Evolutionary conservation across 64 coral and sea anemone species (phyloP), one percentile per base, ranked within the genome.

Genomic region (Exaiptasia diaphana): DNA sequence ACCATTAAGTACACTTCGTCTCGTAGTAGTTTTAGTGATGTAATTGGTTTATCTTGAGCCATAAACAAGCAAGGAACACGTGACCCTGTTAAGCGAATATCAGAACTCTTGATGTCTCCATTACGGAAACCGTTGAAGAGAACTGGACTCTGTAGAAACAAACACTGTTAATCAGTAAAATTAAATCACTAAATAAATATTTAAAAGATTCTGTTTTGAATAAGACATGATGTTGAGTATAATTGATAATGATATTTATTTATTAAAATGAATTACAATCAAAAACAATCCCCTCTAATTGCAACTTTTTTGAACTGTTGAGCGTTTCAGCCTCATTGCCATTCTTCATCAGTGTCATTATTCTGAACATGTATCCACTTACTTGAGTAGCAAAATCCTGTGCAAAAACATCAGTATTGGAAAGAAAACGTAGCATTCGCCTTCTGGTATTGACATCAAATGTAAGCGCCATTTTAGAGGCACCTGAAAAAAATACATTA

Each of bases 1-100:
- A 89, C 67, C 38, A 97, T 65, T 21, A 97, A 32, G 68, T 97
- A 88, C 42, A 83, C 88, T 36, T 92, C 94, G 74, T 97, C 83
- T 6, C 83, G 85, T 62, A 97, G 32, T 21, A 84, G 53, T 34
- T 64, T 86, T 42, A 97, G 31, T 53, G 89, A 97, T 5, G 94
- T 92, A 46, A 91, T 74, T 7, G 89, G 90, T 10, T 88, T 68
- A 53, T 73, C 12, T n/a, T 92, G 89, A 6, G 32, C 58, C 10
- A 83, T 28, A 42, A 55, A 71, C 0, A 93, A 28, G 3, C 80
- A 35, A 42, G 85, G 85, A 4, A 68, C 32, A 29, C 33, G 34
- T 44, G 72, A 12, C 7, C 41, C 86, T 20, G 26, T 60, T 52
- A 79, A 7, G 22, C 94, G 78, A 25, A 97, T 79, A 39, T 97